These are phyloP conservation scores for Otocyon megalotis DNA, from an alignment of 2,113 vertebrate genomes.

Conservation along the genomic window DNA sequence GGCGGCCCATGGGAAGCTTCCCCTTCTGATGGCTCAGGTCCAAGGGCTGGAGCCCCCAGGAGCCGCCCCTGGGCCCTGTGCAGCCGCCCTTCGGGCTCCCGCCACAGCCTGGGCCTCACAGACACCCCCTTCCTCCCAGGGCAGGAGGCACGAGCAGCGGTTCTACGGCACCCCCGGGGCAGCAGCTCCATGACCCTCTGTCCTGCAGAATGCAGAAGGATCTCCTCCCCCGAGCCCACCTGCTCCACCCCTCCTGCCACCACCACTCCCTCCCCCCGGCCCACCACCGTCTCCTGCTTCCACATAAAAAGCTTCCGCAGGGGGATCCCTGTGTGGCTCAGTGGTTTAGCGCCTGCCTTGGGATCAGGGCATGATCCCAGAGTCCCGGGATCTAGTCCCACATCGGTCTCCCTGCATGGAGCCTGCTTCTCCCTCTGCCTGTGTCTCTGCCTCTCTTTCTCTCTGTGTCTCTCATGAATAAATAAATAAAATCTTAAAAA, in stretches of 20 bases:
- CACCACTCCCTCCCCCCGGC: fast-evolving
- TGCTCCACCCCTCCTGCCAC: not conserved
- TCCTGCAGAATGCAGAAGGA: not conserved
- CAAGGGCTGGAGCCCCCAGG: not conserved
- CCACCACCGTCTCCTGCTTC: not conserved
- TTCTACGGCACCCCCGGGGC: fast-evolving
- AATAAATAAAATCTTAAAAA: no score
- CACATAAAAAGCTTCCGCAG: not conserved
- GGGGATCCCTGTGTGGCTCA: no score
- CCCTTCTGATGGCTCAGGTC: not conserved
- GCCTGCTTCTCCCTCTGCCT: no score
- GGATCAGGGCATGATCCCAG: no score
- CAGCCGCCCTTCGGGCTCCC: fast-evolving
- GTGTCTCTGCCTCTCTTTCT: no score
- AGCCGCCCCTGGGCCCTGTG: fast-evolving
- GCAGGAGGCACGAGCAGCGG: not conserved
- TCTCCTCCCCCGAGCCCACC: not conserved
- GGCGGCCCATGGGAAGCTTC: not conserved
- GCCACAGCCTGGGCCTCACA: not conserved
- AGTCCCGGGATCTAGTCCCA: no score
- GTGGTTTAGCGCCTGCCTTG: no score
- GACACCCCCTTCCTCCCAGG: not conserved
- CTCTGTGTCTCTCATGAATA: no score
- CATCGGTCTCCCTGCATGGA: no score
- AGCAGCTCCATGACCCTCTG: not conserved